Evolutionary conservation across 2,888 invertebrate genomes (phyloP).

Genomic region (Andrena praecox): DNA sequence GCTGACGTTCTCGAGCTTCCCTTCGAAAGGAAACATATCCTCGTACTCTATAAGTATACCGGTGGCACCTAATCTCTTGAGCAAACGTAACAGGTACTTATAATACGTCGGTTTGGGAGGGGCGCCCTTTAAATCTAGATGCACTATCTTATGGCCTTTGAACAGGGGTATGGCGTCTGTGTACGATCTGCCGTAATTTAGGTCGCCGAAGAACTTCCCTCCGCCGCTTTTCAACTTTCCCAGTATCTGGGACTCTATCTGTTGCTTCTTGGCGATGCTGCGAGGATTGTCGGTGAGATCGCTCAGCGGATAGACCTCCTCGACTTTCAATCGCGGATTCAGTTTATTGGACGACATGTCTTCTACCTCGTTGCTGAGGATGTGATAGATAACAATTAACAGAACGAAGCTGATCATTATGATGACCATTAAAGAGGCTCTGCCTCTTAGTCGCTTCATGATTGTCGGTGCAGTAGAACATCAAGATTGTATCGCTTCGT

Average conservation of each 20-base stretch:
- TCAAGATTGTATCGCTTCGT: constrained; percentile 48
- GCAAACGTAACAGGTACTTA: constrained; percentile 87
- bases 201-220: constrained; percentile 44
- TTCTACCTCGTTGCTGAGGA: constrained; percentile 79
- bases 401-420: constrained; percentile 78
- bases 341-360: constrained; percentile 67
- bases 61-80: constrained; percentile 90
- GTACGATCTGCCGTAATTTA: constrained; percentile 45
- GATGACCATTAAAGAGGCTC: constrained; percentile 78
- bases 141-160: constrained; percentile 89
- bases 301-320: constrained; percentile 68
- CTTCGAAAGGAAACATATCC: constrained; percentile 94
- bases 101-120: constrained; percentile 90
- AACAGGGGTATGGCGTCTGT: constrained; percentile 72
- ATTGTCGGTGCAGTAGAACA: constrained; percentile 45
- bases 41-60: constrained; percentile 94
- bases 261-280: constrained; percentile 68
- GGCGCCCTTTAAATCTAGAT: constrained; percentile 94
- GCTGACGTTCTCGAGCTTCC: constrained; percentile 87
- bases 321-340: constrained; percentile 65
- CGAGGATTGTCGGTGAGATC: constrained; percentile 71
- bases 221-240: constrained; percentile 59
- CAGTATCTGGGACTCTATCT: constrained; percentile 72
- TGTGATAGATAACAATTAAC: constrained; percentile 81
- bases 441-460: constrained; percentile 79